phyloP scores from a whole-genome alignment of 2,797 vertebrate species.

The Anguilla marmorata region DNA sequence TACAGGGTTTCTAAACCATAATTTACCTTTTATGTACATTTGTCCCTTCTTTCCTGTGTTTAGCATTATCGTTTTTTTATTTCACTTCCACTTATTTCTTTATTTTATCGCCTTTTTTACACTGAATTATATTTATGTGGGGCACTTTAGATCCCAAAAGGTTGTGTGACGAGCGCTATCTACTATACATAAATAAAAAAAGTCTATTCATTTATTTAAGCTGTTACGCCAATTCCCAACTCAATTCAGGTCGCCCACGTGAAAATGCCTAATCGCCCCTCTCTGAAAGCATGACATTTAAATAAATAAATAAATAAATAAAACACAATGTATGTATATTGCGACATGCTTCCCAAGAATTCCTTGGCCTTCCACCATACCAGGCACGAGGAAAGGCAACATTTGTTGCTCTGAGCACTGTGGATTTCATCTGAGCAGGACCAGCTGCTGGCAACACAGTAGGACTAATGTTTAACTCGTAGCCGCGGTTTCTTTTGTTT shows the following conservation, averaged over 20 bases:
- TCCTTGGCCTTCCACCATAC: neutral
- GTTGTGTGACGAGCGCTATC: neutral
- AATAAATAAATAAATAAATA: neutral
- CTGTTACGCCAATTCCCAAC: neutral
- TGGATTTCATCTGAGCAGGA: neutral
- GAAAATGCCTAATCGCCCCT: neutral
- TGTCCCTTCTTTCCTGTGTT: neutral
- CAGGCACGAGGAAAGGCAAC: neutral
- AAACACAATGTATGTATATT: neutral
- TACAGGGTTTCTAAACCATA: too few relatives aligned
- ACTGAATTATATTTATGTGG: neutral
- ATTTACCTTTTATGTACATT: too few relatives aligned
- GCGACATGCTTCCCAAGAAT: neutral
- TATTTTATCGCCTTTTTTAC: neutral
- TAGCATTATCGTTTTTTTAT: neutral
- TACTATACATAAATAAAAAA: neutral
- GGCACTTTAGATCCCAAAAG: neutral
- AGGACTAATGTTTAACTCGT: slow-evolving; percentile 3
- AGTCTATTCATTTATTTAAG: neutral
- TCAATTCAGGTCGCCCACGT: neutral
- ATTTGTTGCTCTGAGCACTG: neutral
- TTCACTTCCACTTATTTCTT: neutral
- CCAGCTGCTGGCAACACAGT: neutral
- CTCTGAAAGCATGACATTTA: neutral
- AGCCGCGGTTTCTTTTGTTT: slow-evolving; percentile 15